These are phyloP conservation scores for Acrobasis consociella DNA, from an alignment of 2,888 invertebrate species.

Conservation along the genomic window DNA sequence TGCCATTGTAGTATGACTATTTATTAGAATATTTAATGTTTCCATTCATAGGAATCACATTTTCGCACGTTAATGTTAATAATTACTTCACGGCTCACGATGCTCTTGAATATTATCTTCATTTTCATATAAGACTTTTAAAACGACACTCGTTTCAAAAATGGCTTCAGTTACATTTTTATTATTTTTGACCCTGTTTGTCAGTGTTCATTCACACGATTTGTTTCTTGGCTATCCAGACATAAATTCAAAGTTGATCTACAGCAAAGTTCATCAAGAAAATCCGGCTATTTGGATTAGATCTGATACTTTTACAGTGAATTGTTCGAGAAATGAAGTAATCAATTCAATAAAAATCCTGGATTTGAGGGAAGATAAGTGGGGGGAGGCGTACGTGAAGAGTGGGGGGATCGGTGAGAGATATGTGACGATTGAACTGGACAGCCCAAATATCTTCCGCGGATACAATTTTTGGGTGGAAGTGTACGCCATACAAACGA, in stretches of 20 bases:
- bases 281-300: conserved; percentile 67
- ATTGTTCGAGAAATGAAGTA: conserved; percentile 53
- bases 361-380: conserved; percentile 63
- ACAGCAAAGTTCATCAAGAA: conserved; percentile 60
- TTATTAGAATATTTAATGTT: conserved; percentile 4
- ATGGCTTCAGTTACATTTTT: conserved; percentile 3
- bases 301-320: conserved; percentile 58
- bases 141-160: not conserved
- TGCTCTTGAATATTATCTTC: conserved; percentile 21
- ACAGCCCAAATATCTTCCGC: conserved; percentile 63
- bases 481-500: conserved; percentile 47
- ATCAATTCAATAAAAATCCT: conserved; percentile 63
- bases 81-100: conserved; percentile 29
- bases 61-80: conserved; percentile 43
- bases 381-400: conserved; percentile 59
- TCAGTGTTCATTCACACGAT: conserved; percentile 41
- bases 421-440: conserved; percentile 60
- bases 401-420: conserved; percentile 64
- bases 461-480: conserved; percentile 69
- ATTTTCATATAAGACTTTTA: not conserved
- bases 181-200: not conserved
- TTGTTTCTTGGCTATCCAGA: conserved; percentile 46
- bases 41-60: conserved; percentile 14
- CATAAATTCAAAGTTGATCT: conserved; percentile 52
- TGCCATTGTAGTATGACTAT: conserved; percentile 10